Evolutionary conservation across 1,140 invertebrate species (phyloP).

Genomic region (Drosophila sproati): DNA sequence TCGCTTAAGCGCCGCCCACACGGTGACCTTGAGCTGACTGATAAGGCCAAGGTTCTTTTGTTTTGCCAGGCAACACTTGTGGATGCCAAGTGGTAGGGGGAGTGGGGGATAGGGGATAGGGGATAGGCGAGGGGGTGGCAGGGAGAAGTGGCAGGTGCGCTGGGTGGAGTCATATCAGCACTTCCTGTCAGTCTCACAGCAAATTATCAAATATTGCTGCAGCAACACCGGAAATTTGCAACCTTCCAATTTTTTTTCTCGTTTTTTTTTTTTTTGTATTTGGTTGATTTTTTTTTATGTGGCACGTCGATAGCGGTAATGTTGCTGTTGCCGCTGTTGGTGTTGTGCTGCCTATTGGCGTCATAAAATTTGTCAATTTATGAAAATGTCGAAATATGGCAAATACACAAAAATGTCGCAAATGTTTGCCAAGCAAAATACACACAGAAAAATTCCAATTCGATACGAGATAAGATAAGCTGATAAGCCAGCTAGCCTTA

Average conservation of each 20-base stretch:
- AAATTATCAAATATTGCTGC: constrained; percentile 47
- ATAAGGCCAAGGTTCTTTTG: constrained; percentile 25
- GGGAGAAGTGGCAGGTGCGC: too few species aligned
- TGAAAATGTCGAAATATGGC: constrained; percentile 51
- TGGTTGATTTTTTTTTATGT: neutral
- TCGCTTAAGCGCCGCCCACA: neutral
- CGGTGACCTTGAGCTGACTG: constrained; percentile 3
- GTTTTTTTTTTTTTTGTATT: neutral
- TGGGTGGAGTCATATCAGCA: constrained; percentile 28
- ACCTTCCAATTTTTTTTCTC: constrained; percentile 2
- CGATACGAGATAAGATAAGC: too few species aligned
- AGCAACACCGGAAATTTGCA: constrained; percentile 35
- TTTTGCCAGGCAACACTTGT: constrained; percentile 1
- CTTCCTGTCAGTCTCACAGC: constrained; percentile 42
- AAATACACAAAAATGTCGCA: constrained; percentile 19
- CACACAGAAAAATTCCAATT: neutral
- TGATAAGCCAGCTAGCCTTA: too few species aligned
- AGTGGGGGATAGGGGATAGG: too few species aligned
- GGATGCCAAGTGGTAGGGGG: neutral
- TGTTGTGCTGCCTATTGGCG: constrained; percentile 43
- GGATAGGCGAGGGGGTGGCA: too few species aligned
- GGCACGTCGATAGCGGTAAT: constrained; percentile 40
- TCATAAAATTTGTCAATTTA: constrained; percentile 67
- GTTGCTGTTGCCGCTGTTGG: neutral
- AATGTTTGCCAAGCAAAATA: constrained; percentile 32